These are phyloP conservation scores for Bucorvus abyssinicus DNA, from an alignment of 2,797 vertebrate species.

Conservation along the genomic window DNA sequence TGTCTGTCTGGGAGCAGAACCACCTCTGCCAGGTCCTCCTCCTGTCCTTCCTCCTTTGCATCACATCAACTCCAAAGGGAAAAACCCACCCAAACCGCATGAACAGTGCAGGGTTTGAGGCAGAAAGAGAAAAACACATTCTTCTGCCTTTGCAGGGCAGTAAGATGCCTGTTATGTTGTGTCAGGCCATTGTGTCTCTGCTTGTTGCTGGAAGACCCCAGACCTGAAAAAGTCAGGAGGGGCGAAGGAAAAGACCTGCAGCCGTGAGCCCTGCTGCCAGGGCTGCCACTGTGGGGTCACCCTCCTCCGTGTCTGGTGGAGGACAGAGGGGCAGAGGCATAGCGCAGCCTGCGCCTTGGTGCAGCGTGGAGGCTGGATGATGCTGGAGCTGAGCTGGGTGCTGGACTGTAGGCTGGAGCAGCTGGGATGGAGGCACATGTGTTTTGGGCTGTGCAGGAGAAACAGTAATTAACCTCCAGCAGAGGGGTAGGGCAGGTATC, in stretches of 20 bases:
- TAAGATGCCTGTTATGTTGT: neutral
- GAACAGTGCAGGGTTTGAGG: neutral
- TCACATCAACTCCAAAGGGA: neutral
- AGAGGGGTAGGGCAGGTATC: neutral
- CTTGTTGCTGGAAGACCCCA: neutral
- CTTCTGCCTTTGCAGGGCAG: neutral
- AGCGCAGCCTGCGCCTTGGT: neutral
- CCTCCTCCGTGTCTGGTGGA: fast-evolving
- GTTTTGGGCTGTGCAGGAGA: neutral
- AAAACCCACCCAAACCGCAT: fast-evolving
- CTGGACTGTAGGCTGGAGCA: neutral
- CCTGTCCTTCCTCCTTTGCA: neutral
- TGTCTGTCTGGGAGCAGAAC: neutral
- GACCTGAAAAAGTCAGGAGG: neutral
- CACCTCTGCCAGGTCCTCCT: neutral
- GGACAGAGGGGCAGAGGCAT: neutral
- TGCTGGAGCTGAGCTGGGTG: neutral
- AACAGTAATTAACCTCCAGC: conserved; percentile 8
- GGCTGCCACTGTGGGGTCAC: neutral
- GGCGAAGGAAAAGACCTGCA: neutral
- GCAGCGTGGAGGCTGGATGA: neutral
- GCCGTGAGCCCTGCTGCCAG: neutral
- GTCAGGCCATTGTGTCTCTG: neutral
- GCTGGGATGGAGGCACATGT: neutral
- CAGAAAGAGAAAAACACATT: neutral